phyloP scores from a whole-genome alignment of 2,113 vertebrate genomes.

The Chlorocebus sabaeus region DNA sequence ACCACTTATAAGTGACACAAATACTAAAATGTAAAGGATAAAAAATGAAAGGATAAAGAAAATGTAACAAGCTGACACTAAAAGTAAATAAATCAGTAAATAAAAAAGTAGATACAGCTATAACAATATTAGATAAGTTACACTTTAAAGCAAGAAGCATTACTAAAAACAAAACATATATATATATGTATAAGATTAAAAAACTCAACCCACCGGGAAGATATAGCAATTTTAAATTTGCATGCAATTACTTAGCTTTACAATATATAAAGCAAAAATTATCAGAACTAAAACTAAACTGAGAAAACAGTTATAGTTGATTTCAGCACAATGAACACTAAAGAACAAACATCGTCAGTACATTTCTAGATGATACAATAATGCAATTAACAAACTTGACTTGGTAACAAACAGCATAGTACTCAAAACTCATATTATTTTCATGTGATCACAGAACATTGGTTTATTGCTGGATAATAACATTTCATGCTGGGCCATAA shows the following conservation, averaged over 20 bases:
- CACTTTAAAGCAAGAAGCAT: background rate
- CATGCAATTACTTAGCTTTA: background rate
- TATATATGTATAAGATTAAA: background rate
- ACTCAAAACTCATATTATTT: conserved; percentile 34
- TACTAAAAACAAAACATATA: background rate
- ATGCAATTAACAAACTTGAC: background rate
- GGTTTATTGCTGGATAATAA: background rate
- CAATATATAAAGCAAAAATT: background rate
- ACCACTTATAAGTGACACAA: background rate
- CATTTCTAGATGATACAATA: background rate
- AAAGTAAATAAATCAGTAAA: background rate
- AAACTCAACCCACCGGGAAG: background rate
- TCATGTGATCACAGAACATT: background rate
- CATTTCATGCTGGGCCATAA: background rate
- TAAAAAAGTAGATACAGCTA: background rate
- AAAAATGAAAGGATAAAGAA: conserved; percentile 9
- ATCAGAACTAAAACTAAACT: background rate
- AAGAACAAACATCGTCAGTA: background rate
- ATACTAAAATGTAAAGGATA: background rate
- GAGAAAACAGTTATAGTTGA: background rate
- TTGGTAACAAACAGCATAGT: background rate
- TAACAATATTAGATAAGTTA: background rate
- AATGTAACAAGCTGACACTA: background rate
- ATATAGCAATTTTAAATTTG: background rate
- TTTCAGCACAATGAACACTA: background rate